phyloP scores from a whole-genome alignment of 2,888 invertebrate species.

The Melieria crassipennis region DNA sequence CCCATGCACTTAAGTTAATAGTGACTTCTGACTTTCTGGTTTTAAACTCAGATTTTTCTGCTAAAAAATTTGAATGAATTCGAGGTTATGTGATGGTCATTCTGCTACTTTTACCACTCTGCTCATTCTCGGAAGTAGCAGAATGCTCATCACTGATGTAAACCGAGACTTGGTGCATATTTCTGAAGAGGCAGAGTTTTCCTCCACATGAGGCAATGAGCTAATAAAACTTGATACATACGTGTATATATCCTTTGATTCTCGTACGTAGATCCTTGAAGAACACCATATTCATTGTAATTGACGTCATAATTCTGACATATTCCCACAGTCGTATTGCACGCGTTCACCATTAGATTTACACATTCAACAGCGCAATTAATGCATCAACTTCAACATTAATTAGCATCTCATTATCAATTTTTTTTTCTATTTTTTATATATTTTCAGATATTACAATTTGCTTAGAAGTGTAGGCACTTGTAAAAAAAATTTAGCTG shows the following conservation, averaged over 20 bases:
- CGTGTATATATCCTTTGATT: constrained; percentile 65
- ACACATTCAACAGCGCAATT: constrained; percentile 2
- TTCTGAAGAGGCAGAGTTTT: too few species aligned
- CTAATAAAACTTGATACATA: constrained; percentile 50
- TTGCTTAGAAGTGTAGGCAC: background rate
- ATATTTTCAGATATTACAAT: background rate
- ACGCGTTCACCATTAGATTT: constrained; percentile 12
- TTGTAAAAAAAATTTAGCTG: too few species aligned
- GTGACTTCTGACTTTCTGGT: too few species aligned
- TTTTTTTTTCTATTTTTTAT: background rate
- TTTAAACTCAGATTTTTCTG: too few species aligned
- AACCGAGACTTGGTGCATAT: too few species aligned
- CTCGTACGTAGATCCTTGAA: constrained; percentile 65
- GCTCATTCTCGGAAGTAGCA: too few species aligned
- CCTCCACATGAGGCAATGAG: too few species aligned
- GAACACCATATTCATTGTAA: constrained; percentile 65
- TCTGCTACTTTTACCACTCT: too few species aligned
- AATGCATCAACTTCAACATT: constrained; percentile 24
- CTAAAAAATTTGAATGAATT: too few species aligned
- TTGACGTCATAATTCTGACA: constrained; percentile 54
- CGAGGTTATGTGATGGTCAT: too few species aligned
- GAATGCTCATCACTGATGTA: too few species aligned
- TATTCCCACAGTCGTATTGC: constrained; percentile 16
- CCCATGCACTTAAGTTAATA: too few species aligned
- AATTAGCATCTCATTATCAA: background rate